A percentile compares a stretch with the other conserved stretches of the same genome.
Evolutionary conservation across 2,797 vertebrate genomes (phyloP).

Genomic region (Adelosebastes latens): DNA sequence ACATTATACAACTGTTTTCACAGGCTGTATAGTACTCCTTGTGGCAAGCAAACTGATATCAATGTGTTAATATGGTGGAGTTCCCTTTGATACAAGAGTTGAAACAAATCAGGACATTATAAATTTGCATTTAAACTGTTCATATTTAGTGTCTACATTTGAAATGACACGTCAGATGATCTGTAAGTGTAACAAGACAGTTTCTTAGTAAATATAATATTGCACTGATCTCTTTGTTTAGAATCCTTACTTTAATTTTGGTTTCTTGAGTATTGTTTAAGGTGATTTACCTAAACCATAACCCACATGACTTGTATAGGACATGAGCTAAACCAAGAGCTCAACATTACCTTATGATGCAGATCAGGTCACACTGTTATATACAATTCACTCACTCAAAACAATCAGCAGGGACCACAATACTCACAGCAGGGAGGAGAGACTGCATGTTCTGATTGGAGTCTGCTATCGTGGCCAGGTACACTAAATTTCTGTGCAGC

Average conservation of each 20-base stretch:
- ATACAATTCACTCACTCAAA: neutral
- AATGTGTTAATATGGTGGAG: neutral
- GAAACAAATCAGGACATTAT: neutral
- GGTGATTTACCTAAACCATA: neutral
- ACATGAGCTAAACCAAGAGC: neutral
- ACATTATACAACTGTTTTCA: neutral
- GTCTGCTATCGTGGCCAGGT: slow-evolving; percentile 99
- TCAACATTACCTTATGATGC: neutral
- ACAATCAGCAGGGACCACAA: slow-evolving; percentile 1
- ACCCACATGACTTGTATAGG: neutral
- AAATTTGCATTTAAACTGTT: neutral
- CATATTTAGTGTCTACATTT: neutral
- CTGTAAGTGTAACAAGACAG: neutral
- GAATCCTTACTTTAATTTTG: neutral
- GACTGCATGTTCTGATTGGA: slow-evolving; percentile 99
- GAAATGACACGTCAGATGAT: neutral
- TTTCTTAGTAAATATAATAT: neutral
- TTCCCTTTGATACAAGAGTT: neutral
- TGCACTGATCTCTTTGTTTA: neutral
- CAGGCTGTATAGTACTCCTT: neutral
- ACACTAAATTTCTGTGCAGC: slow-evolving; percentile 98
- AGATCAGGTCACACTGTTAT: neutral
- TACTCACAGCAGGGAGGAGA: slow-evolving; percentile 98
- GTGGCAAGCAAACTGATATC: neutral
- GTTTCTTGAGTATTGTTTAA: neutral